phyloP scores from a whole-genome alignment of 2,797 vertebrate genomes.

The Protonibea diacanthus region DNA sequence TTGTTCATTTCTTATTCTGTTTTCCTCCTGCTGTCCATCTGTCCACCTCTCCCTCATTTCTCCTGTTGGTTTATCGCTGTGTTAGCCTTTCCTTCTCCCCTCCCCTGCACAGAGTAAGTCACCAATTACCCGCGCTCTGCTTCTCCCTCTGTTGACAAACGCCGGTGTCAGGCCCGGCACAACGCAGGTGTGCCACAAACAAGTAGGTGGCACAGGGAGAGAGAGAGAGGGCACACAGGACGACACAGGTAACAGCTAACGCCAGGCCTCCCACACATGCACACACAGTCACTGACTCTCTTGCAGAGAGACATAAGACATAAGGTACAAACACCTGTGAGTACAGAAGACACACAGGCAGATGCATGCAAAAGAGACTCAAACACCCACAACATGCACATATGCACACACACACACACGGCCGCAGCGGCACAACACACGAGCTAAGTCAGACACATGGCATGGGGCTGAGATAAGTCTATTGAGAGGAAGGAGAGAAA shows the following conservation, averaged over 20 bases:
- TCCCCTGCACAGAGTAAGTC: constrained; percentile 50
- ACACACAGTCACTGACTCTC: constrained; percentile 40
- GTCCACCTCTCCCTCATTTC: constrained; percentile 53
- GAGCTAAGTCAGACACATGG: constrained; percentile 52
- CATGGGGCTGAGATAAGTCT: constrained; percentile 68
- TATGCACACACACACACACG: constrained; percentile 34
- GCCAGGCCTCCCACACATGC: constrained; percentile 69
- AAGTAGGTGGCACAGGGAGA: constrained; percentile 80
- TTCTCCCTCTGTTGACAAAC: constrained; percentile 82
- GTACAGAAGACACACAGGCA: constrained; percentile 52
- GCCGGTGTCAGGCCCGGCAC: constrained; percentile 70
- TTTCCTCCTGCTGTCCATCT: constrained; percentile 64
- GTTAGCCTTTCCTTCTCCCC: constrained; percentile 45
- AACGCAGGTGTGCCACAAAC: constrained; percentile 79
- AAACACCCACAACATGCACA: constrained; percentile 54
- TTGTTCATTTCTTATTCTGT: constrained; percentile 53
- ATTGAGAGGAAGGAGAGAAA: constrained; percentile 49
- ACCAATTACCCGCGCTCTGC: constrained; percentile 81
- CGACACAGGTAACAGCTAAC: constrained; percentile 57
- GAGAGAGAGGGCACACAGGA: constrained; percentile 70
- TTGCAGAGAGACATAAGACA: constrained; percentile 63
- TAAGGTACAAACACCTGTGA: constrained; percentile 75
- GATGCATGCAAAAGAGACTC: constrained; percentile 48
- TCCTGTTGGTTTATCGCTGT: constrained; percentile 38
- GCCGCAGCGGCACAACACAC: constrained; percentile 26